phyloP scores from a whole-genome alignment of 2,113 vertebrate species.

The Pelusios castaneus region DNA sequence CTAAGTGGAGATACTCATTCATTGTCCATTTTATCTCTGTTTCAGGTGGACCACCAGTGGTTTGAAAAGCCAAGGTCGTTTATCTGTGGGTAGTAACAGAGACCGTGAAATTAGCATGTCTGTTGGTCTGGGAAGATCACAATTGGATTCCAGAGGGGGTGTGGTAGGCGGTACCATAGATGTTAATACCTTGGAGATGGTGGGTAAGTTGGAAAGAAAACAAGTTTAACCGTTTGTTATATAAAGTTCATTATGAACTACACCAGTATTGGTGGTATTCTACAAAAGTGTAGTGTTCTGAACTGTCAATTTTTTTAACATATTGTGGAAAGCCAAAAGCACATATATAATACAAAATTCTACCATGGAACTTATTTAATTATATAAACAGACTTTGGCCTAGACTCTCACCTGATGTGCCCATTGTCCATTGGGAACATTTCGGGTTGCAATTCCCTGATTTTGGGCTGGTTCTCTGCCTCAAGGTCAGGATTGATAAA shows the following conservation, averaged over 20 bases:
- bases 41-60: conserved; percentile 97
- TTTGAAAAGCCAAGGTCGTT: conserved; percentile 96
- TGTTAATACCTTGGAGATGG: conserved; percentile 98
- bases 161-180: conserved; percentile 98
- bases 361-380: background rate
- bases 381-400: background rate
- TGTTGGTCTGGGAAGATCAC: conserved; percentile 94
- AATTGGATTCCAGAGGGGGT: conserved; percentile 96
- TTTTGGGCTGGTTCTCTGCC: background rate
- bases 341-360: background rate
- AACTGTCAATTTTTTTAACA: background rate
- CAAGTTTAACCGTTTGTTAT: background rate
- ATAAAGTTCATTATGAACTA: background rate
- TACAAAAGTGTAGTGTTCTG: background rate
- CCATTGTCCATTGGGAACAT: background rate
- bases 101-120: conserved; percentile 99
- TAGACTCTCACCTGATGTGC: background rate
- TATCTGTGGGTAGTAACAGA: conserved; percentile 96
- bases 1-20: background rate
- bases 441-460: background rate
- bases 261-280: background rate
- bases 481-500: background rate
- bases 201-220: conserved; percentile 86
- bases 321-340: background rate
- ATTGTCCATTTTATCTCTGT: background rate